Evolutionary conservation across 2,113 vertebrate genomes (phyloP).

Genomic region (Pelodiscus sinensis): DNA sequence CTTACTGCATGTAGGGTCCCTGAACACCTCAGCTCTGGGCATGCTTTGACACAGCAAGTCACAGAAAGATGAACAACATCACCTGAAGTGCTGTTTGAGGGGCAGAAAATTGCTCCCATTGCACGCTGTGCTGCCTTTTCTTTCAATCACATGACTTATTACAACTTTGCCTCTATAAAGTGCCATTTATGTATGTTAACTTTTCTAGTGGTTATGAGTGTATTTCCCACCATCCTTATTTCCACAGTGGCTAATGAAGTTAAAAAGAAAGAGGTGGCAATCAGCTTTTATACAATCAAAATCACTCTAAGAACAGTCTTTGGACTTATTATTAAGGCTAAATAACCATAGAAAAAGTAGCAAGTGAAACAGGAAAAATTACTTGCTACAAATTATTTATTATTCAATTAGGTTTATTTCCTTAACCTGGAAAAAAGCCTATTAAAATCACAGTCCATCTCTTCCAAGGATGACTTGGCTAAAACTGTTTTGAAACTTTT

Average conservation of each 20-base stretch:
- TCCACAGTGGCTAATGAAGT: slow-evolving; percentile 56
- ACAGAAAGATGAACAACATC: slow-evolving; percentile 94
- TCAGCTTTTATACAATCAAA: slow-evolving; percentile 72
- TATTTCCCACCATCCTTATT: slow-evolving; percentile 3
- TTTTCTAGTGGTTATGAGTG: slow-evolving; percentile 76
- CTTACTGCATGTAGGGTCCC: slow-evolving; percentile 88
- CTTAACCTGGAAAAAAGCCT: slow-evolving; percentile 36
- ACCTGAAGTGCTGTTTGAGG: slow-evolving; percentile 92
- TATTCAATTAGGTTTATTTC: slow-evolving; percentile 42
- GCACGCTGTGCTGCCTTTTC: slow-evolving; percentile 83
- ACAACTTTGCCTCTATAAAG: slow-evolving; percentile 79
- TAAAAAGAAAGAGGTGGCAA: slow-evolving; percentile 70
- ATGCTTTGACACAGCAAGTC: slow-evolving; percentile 90
- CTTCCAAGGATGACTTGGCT: slow-evolving; percentile 7
- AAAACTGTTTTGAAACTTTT: slow-evolving; percentile 5
- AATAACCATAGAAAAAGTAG: slow-evolving; percentile 11
- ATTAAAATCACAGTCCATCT: background rate
- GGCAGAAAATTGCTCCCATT: slow-evolving; percentile 97
- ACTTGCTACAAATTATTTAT: slow-evolving; percentile 19
- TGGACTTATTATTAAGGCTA: slow-evolving; percentile 2
- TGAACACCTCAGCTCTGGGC: slow-evolving; percentile 84
- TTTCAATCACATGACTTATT: slow-evolving; percentile 83
- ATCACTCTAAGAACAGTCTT: slow-evolving; percentile 12
- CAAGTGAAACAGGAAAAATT: slow-evolving; percentile 37
- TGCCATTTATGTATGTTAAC: slow-evolving; percentile 93